Base-by-base conservation (phyloP, 2,113 vertebrate genomes). In the Daphoenositta chrysoptera region DNA sequence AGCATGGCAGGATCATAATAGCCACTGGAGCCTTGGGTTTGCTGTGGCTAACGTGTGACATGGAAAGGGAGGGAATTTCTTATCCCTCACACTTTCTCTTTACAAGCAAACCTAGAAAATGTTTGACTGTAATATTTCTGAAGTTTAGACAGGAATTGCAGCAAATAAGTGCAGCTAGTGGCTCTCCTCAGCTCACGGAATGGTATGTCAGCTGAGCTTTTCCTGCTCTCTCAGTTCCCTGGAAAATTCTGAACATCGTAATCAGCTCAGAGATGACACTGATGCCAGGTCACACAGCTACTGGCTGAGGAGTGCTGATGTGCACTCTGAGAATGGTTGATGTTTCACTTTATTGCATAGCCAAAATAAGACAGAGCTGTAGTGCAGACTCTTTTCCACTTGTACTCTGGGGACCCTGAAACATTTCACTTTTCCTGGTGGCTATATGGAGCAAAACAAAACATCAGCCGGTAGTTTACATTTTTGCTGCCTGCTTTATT, bases 361-460 rank as follows among this genome's bases (percentile, higher is more conserved):
- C 88, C 88, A 88, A 93, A 97, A 94, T 63, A 92, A 90, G 71
- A 35, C 50, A 66, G 71, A 80, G 35, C 88, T 88, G 17, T 19
- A 88, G 33, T 73, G 75, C 90, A 88, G 76, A 35, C 51, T 87
- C 78, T 92, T 95, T 97, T 82, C 84, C 63, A 83, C 87, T 91
- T 70, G 70, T 31, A 30, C 87, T 66, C 93, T 77, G 68, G 77
- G 78, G 93, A 94, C 90, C 60, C 56, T 84, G 69, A 96, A 91
- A 40, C 80, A 84, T 92, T 95, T 92, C 47, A 79, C 72, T 94
- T 87, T 94, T 95, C 56, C 80, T 91, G 47, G 72, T 94, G 91
- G 94, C 83, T 96, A 79, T 92, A 94, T 76, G 87, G 91, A 95
- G 87, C 87, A 96, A 94, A 96, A 87, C 83, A 96, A 95, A 97